A percentile compares a stretch with the other conserved stretches of the same genome.
Evolutionary conservation across 1,140 invertebrate species (phyloP).

Genomic region (Papilio dardanus): DNA sequence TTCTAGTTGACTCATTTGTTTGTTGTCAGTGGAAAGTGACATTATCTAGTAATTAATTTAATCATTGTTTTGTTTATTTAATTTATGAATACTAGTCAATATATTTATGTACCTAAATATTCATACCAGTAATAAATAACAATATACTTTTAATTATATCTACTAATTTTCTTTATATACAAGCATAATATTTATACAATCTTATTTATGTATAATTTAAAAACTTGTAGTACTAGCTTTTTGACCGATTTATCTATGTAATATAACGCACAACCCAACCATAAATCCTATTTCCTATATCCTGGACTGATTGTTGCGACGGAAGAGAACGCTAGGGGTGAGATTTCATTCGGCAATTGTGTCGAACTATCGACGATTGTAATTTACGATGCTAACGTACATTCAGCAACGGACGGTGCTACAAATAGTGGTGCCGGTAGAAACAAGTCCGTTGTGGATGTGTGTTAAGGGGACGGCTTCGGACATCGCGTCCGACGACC

Average conservation of each 20-base stretch:
- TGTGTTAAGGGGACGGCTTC: slow-evolving; percentile 74
- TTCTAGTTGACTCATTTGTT: slow-evolving; percentile 59
- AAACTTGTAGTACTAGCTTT: slow-evolving; percentile 71
- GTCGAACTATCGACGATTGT: slow-evolving; percentile 43
- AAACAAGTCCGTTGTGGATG: slow-evolving; percentile 68
- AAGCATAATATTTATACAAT: neutral
- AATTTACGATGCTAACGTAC: slow-evolving; percentile 54
- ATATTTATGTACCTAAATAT: slow-evolving; percentile 64
- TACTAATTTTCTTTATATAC: slow-evolving; percentile 26
- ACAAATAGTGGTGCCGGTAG: slow-evolving; percentile 52
- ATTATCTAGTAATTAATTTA: slow-evolving; percentile 83
- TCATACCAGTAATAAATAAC: slow-evolving; percentile 44
- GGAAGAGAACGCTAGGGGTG: slow-evolving; percentile 32
- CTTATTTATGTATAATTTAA: slow-evolving; percentile 51
- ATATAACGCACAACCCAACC: slow-evolving; percentile 72
- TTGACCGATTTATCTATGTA: slow-evolving; percentile 80
- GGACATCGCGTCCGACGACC: slow-evolving; percentile 51
- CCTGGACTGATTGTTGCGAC: slow-evolving; percentile 43
- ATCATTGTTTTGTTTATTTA: slow-evolving; percentile 70
- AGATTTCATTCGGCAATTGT: slow-evolving; percentile 51
- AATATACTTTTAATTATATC: slow-evolving; percentile 40
- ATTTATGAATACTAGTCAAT: slow-evolving; percentile 77
- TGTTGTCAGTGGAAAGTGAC: slow-evolving; percentile 74
- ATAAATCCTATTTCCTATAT: slow-evolving; percentile 47
- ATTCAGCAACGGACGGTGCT: slow-evolving; percentile 33